phyloP scores from a whole-genome alignment of 1,140 invertebrate species.

The Parapsyche elsis region DNA sequence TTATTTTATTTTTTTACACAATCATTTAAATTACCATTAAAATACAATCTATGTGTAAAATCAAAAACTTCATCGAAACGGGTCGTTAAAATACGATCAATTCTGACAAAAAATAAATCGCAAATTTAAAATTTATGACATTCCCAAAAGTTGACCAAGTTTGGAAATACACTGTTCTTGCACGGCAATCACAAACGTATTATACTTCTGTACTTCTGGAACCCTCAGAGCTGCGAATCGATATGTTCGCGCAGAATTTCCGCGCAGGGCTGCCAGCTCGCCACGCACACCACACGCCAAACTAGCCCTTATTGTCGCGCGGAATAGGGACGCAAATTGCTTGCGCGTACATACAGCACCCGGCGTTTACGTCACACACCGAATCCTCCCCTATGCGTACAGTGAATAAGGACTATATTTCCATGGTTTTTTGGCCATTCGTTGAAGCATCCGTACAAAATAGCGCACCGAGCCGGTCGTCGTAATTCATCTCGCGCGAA shows the following conservation, averaged over 20 bases:
- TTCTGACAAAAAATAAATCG: too few species aligned
- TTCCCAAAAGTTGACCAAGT: too few species aligned
- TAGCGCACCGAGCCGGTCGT: slow-evolving; percentile 21
- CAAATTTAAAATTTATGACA: too few species aligned
- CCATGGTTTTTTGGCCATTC: neutral
- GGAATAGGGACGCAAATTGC: neutral
- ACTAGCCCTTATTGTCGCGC: neutral
- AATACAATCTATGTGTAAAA: too few species aligned
- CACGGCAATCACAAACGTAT: slow-evolving; percentile 7
- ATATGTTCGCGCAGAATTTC: slow-evolving; percentile 43
- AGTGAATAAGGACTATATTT: neutral
- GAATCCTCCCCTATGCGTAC: neutral
- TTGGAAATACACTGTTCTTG: neutral
- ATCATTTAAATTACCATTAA: too few species aligned
- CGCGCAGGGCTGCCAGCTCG: slow-evolving; percentile 20
- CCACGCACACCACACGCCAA: neutral
- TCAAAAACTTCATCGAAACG: too few species aligned
- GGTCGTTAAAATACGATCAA: too few species aligned
- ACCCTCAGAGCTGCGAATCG: slow-evolving; percentile 35
- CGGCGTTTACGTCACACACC: neutral
- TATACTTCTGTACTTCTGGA: slow-evolving; percentile 33
- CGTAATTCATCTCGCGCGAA: slow-evolving; percentile 37
- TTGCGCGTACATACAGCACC: neutral
- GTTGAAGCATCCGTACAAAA: slow-evolving; percentile 25
- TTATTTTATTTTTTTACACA: too few species aligned